Conservation (phyloP, 2,888 invertebrate genomes). For the Philereme transversata region DNA sequence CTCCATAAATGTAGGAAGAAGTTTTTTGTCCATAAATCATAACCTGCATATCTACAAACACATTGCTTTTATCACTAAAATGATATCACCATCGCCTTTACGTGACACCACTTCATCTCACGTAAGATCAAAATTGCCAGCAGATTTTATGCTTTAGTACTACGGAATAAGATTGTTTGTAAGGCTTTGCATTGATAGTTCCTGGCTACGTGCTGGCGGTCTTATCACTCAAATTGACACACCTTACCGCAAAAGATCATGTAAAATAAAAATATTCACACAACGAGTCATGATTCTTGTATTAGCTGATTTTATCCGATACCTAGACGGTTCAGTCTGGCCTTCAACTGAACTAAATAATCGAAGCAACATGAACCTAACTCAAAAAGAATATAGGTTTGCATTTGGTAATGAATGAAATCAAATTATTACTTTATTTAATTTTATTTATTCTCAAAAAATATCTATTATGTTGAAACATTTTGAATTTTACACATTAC, state of each 20-base stretch:
- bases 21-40: conserved; percentile 35
- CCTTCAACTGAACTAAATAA: too few relatives aligned
- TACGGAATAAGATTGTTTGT: conserved; percentile 14
- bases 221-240: conserved; percentile 35
- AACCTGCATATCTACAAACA: conserved; percentile 31
- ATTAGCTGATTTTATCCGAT: background rate
- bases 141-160: conserved; percentile 14
- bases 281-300: background rate
- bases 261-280: conserved; percentile 12
- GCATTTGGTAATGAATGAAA: too few relatives aligned
- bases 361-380: too few relatives aligned
- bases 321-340: too few relatives aligned
- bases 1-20: conserved; percentile 15
- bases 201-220: conserved; percentile 31
- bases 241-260: conserved; percentile 27
- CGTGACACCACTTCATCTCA: conserved; percentile 32
- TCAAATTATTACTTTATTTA: too few relatives aligned
- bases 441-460: too few relatives aligned
- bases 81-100: conserved; percentile 33
- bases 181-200: conserved; percentile 15
- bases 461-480: too few relatives aligned
- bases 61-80: conserved; percentile 32
- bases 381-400: too few relatives aligned
- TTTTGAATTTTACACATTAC: too few relatives aligned
- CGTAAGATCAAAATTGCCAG: conserved; percentile 18